Evolutionary conservation across 2,113 vertebrate species (phyloP).

Genomic region (Anseranas semipalmata): DNA sequence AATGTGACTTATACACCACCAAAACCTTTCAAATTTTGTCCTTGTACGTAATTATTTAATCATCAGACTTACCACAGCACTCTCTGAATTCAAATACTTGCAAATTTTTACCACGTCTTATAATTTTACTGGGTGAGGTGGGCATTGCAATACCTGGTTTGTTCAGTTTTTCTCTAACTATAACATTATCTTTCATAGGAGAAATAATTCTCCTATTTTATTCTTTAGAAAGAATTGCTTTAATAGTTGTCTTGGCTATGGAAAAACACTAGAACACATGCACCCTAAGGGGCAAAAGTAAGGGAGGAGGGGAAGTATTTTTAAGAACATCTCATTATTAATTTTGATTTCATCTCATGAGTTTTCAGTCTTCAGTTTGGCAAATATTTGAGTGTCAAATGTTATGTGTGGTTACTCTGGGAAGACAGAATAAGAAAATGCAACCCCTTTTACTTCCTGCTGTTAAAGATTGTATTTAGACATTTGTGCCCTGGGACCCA

Average conservation of each 20-base stretch:
- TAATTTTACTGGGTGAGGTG: background rate
- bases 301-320: rapidly evolving
- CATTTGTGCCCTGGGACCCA: background rate
- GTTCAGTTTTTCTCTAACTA: background rate
- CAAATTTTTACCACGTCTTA: background rate
- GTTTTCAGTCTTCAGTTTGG: background rate
- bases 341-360: background rate
- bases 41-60: background rate
- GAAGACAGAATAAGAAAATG: background rate
- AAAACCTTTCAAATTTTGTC: background rate
- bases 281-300: background rate
- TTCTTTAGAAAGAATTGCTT: background rate
- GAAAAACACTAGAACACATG: background rate
- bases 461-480: background rate
- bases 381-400: background rate
- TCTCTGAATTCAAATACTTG: background rate
- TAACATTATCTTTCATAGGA: background rate
- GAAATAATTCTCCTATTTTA: too few relatives aligned
- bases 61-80: background rate
- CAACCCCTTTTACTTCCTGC: background rate
- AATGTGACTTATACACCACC: background rate
- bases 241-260: background rate
- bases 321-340: background rate
- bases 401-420: background rate
- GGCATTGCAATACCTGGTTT: background rate